Evolutionary conservation across 92 coral and sea anemone species (phyloP).

Genomic region (Epizoanthus rinbou): DNA sequence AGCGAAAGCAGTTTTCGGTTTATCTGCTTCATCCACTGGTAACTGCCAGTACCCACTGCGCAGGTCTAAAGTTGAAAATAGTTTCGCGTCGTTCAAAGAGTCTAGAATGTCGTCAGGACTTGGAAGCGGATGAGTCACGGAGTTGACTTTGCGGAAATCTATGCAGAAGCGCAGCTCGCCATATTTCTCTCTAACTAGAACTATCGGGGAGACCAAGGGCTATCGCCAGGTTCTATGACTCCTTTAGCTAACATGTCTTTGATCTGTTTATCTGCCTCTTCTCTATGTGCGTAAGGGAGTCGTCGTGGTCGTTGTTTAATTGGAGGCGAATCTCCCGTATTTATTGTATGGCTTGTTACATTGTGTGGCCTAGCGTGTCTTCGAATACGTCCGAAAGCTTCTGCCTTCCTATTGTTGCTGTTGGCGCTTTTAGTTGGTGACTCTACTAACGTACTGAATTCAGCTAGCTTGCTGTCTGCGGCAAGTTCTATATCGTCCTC

Average conservation of each 20-base stretch:
- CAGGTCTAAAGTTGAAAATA: conserved; percentile 44
- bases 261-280: conserved; percentile 39
- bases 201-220: conserved; percentile 59
- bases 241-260: conserved; percentile 48
- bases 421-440: too few species aligned
- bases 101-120: conserved; percentile 51
- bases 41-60: conserved; percentile 58
- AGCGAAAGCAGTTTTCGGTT: conserved; percentile 43
- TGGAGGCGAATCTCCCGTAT: not conserved
- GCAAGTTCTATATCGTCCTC: not conserved
- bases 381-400: conserved; percentile 11
- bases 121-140: conserved; percentile 36
- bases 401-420: too few species aligned
- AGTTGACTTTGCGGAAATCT: conserved; percentile 5
- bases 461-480: not conserved
- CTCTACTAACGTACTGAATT: not conserved
- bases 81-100: conserved; percentile 39
- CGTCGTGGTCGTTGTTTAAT: conserved; percentile 43
- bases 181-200: conserved; percentile 43
- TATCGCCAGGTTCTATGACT: conserved; percentile 45
- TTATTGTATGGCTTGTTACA: not conserved
- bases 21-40: conserved; percentile 16
- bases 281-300: conserved; percentile 48
- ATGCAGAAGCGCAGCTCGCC: conserved; percentile 51
- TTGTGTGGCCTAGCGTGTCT: conserved; percentile 7